A percentile compares a stretch with the other conserved stretches of the same genome.
Evolutionary conservation across 2,113 vertebrate species (phyloP).

Genomic region (Cardinalis cardinalis): DNA sequence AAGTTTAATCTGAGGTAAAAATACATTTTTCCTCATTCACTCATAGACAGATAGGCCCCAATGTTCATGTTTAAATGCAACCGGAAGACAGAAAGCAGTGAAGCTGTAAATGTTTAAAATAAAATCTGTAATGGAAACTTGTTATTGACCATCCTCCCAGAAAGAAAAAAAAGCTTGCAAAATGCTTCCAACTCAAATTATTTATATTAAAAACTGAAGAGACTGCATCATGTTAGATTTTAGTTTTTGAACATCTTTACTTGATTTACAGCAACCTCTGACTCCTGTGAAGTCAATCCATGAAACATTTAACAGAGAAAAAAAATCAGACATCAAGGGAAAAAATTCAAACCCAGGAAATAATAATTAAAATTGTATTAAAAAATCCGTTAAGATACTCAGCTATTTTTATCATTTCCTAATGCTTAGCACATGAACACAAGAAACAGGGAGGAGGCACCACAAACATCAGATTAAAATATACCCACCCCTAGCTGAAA

Average conservation of each 20-base stretch:
- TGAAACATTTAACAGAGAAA: background rate
- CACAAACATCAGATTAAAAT: background rate
- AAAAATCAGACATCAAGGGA: background rate
- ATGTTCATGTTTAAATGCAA: constrained; percentile 38
- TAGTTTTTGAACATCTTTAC: background rate
- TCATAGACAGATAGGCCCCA: constrained; percentile 1
- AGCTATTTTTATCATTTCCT: background rate
- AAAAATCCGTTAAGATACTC: background rate
- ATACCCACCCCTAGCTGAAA: constrained; percentile 91
- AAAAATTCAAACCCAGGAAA: background rate
- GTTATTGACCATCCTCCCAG: background rate
- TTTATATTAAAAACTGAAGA: background rate
- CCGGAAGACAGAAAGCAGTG: background rate
- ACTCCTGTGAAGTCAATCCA: background rate
- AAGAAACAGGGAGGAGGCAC: background rate
- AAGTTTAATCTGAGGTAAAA: background rate
- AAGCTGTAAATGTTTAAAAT: background rate
- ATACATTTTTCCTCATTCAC: background rate
- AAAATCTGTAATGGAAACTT: constrained; percentile 6
- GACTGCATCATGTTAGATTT: background rate
- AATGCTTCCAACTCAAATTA: background rate
- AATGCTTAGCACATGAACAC: background rate
- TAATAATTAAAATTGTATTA: background rate
- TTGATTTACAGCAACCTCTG: background rate
- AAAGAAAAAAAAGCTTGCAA: background rate